These are phyloP conservation scores for Donacobius atricapilla DNA, from an alignment of 2,113 vertebrate species.

Conservation along the genomic window DNA sequence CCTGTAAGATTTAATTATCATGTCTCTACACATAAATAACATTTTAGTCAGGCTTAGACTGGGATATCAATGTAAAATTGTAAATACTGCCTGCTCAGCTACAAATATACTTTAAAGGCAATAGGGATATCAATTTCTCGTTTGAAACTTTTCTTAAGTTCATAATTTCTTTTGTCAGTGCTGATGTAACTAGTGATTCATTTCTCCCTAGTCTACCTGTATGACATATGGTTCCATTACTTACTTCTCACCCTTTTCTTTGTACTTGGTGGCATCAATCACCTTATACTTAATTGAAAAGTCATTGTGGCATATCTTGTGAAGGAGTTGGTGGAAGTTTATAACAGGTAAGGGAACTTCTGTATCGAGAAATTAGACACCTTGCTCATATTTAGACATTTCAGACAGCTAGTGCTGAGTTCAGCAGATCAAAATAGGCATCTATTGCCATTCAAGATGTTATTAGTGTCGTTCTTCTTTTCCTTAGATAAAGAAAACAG, in stretches of 20 bases:
- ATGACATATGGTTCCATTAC: background rate
- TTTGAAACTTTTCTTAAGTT: background rate
- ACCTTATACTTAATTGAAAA: slow-evolving; percentile 5
- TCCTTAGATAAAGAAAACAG: background rate
- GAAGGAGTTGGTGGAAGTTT: background rate
- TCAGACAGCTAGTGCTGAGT: background rate
- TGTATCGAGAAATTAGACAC: background rate
- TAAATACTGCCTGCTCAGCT: background rate
- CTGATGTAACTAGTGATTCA: background rate
- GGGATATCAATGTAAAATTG: background rate
- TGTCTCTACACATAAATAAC: background rate
- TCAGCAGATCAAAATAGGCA: background rate
- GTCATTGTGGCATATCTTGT: background rate
- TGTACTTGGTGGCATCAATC: background rate
- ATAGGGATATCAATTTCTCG: background rate
- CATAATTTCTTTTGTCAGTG: background rate
- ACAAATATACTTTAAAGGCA: background rate
- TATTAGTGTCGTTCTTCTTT: background rate
- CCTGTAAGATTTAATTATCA: background rate
- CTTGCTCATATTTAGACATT: background rate
- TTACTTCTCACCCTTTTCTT: background rate
- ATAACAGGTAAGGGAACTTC: background rate
- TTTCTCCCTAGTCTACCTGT: background rate
- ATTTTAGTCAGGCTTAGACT: background rate
- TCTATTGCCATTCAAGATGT: background rate